Conservation (phyloP, 1,140 invertebrate genomes). For the Drosophila neocordata region DNA sequence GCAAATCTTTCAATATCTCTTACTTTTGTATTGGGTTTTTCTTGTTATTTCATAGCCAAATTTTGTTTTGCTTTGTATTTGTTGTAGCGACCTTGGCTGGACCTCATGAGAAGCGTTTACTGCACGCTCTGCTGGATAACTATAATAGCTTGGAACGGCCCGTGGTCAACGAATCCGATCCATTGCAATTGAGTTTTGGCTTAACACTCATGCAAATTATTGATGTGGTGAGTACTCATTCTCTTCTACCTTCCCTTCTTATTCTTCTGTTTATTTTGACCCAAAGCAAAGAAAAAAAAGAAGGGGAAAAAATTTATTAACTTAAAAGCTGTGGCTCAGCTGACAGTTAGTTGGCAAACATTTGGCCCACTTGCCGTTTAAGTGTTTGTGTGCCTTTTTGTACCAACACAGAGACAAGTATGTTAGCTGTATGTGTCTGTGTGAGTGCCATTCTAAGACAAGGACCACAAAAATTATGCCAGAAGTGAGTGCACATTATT, state of each 20-base stretch:
- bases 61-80: slow-evolving; percentile 4
- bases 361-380: neutral
- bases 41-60: too few species aligned
- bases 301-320: neutral
- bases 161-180: slow-evolving; percentile 97
- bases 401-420: neutral
- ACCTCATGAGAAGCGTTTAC: slow-evolving; percentile 94
- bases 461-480: slow-evolving; percentile 3
- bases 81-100: slow-evolving; percentile 90
- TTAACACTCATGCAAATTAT: slow-evolving; percentile 99
- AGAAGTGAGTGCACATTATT: slow-evolving; percentile 4
- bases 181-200: slow-evolving; percentile 97
- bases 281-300: neutral
- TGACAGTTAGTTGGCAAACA: neutral
- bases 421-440: neutral
- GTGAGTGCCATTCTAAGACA: neutral
- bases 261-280: neutral
- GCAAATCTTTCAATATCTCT: too few species aligned
- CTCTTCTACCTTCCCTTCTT: too few species aligned
- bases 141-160: slow-evolving; percentile 99
- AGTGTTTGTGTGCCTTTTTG: neutral
- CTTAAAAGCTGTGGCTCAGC: neutral
- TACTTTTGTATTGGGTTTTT: too few species aligned
- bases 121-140: slow-evolving; percentile 95
- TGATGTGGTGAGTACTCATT: slow-evolving; percentile 94